phyloP scores from a whole-genome alignment of 2,113 vertebrate genomes.

The Phaethon lepturus region DNA sequence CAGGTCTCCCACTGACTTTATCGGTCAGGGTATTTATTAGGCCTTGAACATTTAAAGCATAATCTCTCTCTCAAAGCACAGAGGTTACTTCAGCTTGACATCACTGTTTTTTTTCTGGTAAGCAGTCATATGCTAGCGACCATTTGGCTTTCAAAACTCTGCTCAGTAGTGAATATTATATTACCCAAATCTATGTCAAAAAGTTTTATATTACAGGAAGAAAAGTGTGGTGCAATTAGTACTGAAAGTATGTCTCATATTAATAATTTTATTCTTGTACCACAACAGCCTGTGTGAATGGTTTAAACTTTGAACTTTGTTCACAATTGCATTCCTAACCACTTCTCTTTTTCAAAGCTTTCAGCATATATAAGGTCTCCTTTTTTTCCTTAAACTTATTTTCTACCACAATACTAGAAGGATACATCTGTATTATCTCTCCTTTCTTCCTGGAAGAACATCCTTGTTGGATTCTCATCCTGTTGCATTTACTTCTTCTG shows the following conservation, averaged over 20 bases:
- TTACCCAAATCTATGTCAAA: background rate
- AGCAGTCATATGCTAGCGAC: background rate
- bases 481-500: background rate
- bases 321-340: background rate
- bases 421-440: background rate
- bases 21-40: background rate
- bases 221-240: background rate
- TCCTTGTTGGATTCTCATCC: background rate
- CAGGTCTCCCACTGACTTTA: background rate
- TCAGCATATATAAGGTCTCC: background rate
- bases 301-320: background rate
- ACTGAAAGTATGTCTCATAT: background rate
- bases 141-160: background rate
- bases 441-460: background rate
- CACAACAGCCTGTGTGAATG: background rate
- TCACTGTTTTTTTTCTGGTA: background rate
- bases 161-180: background rate
- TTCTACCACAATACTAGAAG: background rate
- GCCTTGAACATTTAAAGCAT: background rate
- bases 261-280: background rate
- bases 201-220: background rate
- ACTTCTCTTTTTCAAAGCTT: background rate
- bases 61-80: background rate
- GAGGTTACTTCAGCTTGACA: background rate
- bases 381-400: background rate